Evolutionary conservation across 2,888 invertebrate species (phyloP).

Genomic region (Pheosia gnoma): DNA sequence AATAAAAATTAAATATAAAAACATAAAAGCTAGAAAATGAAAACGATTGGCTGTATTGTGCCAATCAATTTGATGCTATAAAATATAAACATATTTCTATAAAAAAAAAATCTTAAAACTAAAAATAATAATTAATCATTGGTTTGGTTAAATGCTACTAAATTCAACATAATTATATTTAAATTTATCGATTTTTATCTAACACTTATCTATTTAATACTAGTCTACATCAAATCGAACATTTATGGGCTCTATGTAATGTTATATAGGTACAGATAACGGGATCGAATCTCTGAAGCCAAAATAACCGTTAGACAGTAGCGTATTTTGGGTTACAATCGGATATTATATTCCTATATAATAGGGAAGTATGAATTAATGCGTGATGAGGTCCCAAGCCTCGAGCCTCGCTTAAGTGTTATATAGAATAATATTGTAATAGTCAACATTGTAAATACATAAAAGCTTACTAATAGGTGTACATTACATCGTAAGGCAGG

Average conservation of each 20-base stretch:
- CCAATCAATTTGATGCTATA: background rate
- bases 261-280: conserved; percentile 40
- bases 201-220: conserved; percentile 68
- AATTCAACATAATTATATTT: conserved; percentile 25
- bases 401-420: conserved; percentile 54
- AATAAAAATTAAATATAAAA: conserved; percentile 23
- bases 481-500: conserved; percentile 67
- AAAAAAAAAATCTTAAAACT: conserved; percentile 7
- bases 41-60: background rate
- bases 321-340: conserved; percentile 36
- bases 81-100: conserved; percentile 11
- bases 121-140: conserved; percentile 17
- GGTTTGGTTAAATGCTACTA: conserved; percentile 27
- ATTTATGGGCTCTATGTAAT: conserved; percentile 58
- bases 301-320: conserved; percentile 31
- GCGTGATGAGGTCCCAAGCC: conserved; percentile 41
- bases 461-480: conserved; percentile 74
- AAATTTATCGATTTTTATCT: conserved; percentile 59
- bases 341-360: conserved; percentile 16
- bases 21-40: conserved; percentile 11
- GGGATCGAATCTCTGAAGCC: conserved; percentile 43
- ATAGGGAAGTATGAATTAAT: conserved; percentile 22
- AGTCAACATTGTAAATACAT: conserved; percentile 82
- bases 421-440: conserved; percentile 68
- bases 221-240: conserved; percentile 73